A percentile compares a stretch with the other conserved stretches of the same genome.
phyloP scores from a whole-genome alignment of 1,140 invertebrate species.

The Euwallacea fornicatus region DNA sequence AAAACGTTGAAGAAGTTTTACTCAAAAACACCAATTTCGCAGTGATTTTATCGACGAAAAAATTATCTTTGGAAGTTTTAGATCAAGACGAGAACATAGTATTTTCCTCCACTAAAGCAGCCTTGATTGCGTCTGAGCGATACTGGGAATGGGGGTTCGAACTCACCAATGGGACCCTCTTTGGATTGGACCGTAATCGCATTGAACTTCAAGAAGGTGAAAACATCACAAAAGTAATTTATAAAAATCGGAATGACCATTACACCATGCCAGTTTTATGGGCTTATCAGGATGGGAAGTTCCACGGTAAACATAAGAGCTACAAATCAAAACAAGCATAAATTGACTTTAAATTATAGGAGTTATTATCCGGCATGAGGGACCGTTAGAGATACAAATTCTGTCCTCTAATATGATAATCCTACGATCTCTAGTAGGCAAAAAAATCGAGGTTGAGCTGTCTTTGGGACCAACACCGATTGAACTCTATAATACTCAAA shows the following conservation, averaged over 20 bases:
- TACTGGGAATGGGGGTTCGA: slow-evolving; percentile 56
- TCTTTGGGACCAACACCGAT: slow-evolving; percentile 45
- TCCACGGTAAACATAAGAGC: slow-evolving; percentile 40
- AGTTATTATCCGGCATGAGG: slow-evolving; percentile 45
- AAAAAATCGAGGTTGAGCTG: slow-evolving; percentile 45
- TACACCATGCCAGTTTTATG: slow-evolving; percentile 48
- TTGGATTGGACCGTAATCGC: slow-evolving; percentile 47
- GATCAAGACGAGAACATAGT: slow-evolving; percentile 41
- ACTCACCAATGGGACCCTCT: slow-evolving; percentile 44
- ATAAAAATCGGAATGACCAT: slow-evolving; percentile 46
- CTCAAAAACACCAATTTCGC: slow-evolving; percentile 6
- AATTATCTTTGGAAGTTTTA: slow-evolving; percentile 33
- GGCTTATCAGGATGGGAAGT: slow-evolving; percentile 48
- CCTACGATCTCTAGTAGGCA: slow-evolving; percentile 44
- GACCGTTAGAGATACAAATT: slow-evolving; percentile 49
- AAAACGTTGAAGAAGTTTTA: not conserved
- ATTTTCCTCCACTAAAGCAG: slow-evolving; percentile 51
- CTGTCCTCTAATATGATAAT: slow-evolving; percentile 48
- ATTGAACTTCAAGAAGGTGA: slow-evolving; percentile 37
- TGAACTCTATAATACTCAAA: slow-evolving; percentile 41
- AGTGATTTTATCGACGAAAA: slow-evolving; percentile 7
- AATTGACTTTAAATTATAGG: slow-evolving; percentile 13
- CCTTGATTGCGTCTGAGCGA: slow-evolving; percentile 52
- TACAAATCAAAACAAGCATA: not conserved
- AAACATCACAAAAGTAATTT: slow-evolving; percentile 47